These are phyloP conservation scores for Drosophila parabipectinata DNA, from an alignment of 1,140 invertebrate species.

Conservation along the genomic window DNA sequence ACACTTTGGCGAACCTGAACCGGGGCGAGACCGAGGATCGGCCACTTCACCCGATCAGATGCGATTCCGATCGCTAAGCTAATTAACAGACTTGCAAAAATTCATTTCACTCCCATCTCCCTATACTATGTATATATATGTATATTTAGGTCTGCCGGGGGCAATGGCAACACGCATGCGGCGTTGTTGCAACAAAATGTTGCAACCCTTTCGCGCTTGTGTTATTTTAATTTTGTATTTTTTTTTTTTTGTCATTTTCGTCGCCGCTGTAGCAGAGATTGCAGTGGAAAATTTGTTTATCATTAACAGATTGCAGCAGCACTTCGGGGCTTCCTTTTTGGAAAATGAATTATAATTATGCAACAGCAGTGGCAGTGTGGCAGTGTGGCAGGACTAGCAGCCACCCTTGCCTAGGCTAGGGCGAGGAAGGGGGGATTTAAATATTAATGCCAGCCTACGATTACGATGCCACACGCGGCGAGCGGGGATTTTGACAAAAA, in stretches of 20 bases:
- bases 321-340: constrained; percentile 11
- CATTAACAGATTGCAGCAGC: constrained; percentile 72
- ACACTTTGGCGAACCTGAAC: constrained; percentile 41
- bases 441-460: constrained; percentile 60
- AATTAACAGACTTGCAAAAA: constrained; percentile 70
- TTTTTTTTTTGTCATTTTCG: constrained; percentile 7
- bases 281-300: constrained; percentile 77
- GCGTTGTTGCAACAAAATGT: constrained; percentile 49
- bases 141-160: constrained; percentile 14
- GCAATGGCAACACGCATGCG: constrained; percentile 33
- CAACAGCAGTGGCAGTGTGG: constrained; percentile 10
- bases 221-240: constrained; percentile 2
- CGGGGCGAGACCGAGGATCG: neutral
- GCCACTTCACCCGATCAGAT: constrained; percentile 46
- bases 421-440: constrained; percentile 58
- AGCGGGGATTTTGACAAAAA: constrained; percentile 54
- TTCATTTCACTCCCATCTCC: constrained; percentile 24
- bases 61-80: constrained; percentile 57
- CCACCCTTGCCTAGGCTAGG: constrained; percentile 12
- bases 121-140: too few species aligned
- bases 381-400: constrained; percentile 2
- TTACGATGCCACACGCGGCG: constrained; percentile 72
- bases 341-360: constrained; percentile 81
- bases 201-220: constrained; percentile 60
- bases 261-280: constrained; percentile 28